phyloP scores from a whole-genome alignment of 2,888 invertebrate species.

The Panorpa germanica region DNA sequence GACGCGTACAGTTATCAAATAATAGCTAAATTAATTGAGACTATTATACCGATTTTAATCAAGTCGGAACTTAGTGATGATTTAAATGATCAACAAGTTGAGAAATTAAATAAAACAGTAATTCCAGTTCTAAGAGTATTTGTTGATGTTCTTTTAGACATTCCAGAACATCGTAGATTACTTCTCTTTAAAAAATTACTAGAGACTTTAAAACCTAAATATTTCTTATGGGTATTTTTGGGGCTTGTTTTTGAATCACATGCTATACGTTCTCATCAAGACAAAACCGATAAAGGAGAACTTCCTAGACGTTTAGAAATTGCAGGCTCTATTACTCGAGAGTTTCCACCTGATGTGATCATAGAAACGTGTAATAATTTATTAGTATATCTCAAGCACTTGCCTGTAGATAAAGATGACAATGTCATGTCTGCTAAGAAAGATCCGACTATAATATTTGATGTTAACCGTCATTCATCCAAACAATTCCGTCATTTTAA shows the following conservation, averaged over 20 bases:
- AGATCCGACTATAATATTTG: slow-evolving; percentile 33
- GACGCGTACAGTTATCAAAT: slow-evolving; percentile 91
- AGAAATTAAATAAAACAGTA: slow-evolving; percentile 25
- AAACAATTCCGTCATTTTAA: slow-evolving; percentile 73
- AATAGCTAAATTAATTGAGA: slow-evolving; percentile 75
- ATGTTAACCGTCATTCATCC: slow-evolving; percentile 40
- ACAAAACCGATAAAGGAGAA: slow-evolving; percentile 27
- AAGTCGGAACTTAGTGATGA: slow-evolving; percentile 24
- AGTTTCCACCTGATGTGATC: slow-evolving; percentile 42
- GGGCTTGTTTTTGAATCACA: slow-evolving; percentile 53
- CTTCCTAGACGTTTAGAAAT: slow-evolving; percentile 42
- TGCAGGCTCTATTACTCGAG: slow-evolving; percentile 41
- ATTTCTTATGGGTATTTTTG: slow-evolving; percentile 53
- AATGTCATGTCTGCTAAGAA: slow-evolving; percentile 13
- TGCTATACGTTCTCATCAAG: slow-evolving; percentile 33
- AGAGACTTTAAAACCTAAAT: slow-evolving; percentile 42
- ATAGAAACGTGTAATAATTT: slow-evolving; percentile 47
- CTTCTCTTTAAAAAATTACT: slow-evolving; percentile 65
- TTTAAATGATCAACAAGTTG: slow-evolving; percentile 23
- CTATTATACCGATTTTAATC: slow-evolving; percentile 70
- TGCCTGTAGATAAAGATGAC: slow-evolving; percentile 37
- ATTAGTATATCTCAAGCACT: slow-evolving; percentile 38
- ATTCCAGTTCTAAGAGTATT: slow-evolving; percentile 70
- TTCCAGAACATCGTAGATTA: slow-evolving; percentile 78
- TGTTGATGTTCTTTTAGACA: slow-evolving; percentile 75